Evolutionary conservation across 1,140 invertebrate genomes (phyloP).

Genomic region (Saccostrea glomerata): DNA sequence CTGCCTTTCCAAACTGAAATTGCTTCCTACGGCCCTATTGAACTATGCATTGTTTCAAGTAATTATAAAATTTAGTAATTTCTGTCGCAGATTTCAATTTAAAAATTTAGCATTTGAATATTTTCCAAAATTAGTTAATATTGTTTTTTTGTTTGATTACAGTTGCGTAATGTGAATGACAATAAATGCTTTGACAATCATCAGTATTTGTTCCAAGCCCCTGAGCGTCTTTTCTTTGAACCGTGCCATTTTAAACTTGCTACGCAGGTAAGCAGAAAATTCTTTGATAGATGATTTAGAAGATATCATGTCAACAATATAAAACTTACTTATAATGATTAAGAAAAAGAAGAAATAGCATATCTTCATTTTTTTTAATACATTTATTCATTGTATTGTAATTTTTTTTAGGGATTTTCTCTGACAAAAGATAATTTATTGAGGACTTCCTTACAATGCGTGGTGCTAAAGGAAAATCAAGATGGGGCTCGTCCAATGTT

Average conservation of each 20-base stretch:
- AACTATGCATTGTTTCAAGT: too few relatives aligned
- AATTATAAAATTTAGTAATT: too few relatives aligned
- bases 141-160: background rate
- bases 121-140: background rate
- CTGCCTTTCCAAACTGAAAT: too few relatives aligned
- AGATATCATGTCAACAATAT: too few relatives aligned
- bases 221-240: conserved; percentile 54
- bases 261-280: conserved; percentile 57
- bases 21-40: too few relatives aligned
- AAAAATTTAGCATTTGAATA: background rate
- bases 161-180: conserved; percentile 54
- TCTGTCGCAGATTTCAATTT: background rate
- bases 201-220: conserved; percentile 63
- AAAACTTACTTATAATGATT: too few relatives aligned
- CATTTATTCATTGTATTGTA: background rate
- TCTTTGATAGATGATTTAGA: background rate
- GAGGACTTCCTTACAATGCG: conserved; percentile 65
- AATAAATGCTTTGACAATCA: conserved; percentile 65
- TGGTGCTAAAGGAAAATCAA: conserved; percentile 58
- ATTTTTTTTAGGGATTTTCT: conserved; percentile 60
- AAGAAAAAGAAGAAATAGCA: too few relatives aligned
- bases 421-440: conserved; percentile 57
- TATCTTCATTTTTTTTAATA: too few relatives aligned
- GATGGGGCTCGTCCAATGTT: conserved; percentile 59
- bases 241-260: conserved; percentile 56